phyloP scores from a whole-genome alignment of 2,888 invertebrate species.

The Steinernema scapterisci region DNA sequence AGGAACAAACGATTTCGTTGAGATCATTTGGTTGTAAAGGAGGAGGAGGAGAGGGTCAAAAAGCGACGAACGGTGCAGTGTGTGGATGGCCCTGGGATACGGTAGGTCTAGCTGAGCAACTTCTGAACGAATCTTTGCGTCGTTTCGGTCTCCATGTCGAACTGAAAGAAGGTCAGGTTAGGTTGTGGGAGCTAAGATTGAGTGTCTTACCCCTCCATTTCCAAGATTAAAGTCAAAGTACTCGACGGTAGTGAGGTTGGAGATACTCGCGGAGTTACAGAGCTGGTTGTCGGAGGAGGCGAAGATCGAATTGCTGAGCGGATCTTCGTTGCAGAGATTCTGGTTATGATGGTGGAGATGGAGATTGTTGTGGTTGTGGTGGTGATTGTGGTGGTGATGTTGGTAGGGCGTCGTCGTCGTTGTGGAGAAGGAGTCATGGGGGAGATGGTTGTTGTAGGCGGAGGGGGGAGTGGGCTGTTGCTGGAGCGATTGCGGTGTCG shows the following conservation, averaged over 20 bases:
- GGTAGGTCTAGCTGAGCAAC: slow-evolving; percentile 27
- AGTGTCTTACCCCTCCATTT: slow-evolving; percentile 19
- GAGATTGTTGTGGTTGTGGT: not conserved
- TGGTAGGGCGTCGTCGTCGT: too few relatives aligned
- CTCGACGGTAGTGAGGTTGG: slow-evolving; percentile 22
- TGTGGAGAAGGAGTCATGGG: not conserved
- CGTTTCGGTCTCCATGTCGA: slow-evolving; percentile 32
- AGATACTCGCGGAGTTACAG: slow-evolving; percentile 25
- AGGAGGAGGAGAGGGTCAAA: not conserved
- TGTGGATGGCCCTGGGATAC: not conserved
- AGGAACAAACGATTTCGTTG: slow-evolving; percentile 29
- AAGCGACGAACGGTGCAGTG: slow-evolving; percentile 3
- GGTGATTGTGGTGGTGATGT: too few relatives aligned
- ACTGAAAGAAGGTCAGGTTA: not conserved
- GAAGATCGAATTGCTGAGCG: not conserved
- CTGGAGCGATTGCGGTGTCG: slow-evolving; percentile 13
- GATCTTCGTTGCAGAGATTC: not conserved
- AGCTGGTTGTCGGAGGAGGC: slow-evolving; percentile 11
- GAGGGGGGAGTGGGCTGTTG: slow-evolving; percentile 19
- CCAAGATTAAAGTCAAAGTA: slow-evolving; percentile 32
- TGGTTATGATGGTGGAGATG: not conserved
- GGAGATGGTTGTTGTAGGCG: not conserved
- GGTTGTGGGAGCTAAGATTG: not conserved
- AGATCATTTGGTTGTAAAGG: slow-evolving; percentile 30
- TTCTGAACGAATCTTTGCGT: slow-evolving; percentile 23